These are phyloP conservation scores for Triops longicaudatus DNA, from an alignment of 1,140 invertebrate genomes.

Conservation along the genomic window DNA sequence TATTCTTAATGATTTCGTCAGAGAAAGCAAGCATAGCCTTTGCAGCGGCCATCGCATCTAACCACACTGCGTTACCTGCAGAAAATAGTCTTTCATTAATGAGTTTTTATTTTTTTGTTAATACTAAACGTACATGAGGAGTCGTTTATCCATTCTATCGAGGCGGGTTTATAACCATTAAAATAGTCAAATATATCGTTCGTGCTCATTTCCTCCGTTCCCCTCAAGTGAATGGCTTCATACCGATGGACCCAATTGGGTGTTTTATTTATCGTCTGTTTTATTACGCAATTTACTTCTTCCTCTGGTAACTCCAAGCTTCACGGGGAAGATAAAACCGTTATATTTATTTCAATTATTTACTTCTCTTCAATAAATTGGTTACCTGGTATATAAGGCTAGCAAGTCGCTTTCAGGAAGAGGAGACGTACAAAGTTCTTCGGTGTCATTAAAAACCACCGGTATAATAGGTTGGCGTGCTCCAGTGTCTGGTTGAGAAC, in stretches of 20 bases:
- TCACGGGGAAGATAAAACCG: constrained; percentile 30
- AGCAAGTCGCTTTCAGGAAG: constrained; percentile 30
- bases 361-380: neutral
- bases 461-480: constrained; percentile 24
- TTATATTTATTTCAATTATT: constrained; percentile 31
- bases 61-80: constrained; percentile 66
- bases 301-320: constrained; percentile 54
- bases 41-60: constrained; percentile 58
- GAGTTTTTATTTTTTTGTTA: constrained; percentile 17
- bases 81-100: constrained; percentile 29
- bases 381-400: constrained; percentile 31
- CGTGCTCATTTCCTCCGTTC: constrained; percentile 62
- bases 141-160: constrained; percentile 73
- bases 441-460: constrained; percentile 28
- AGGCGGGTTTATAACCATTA: constrained; percentile 57
- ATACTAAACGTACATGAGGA: constrained; percentile 51
- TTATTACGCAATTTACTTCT: constrained; percentile 41
- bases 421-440: constrained; percentile 28
- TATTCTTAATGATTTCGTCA: constrained; percentile 1
- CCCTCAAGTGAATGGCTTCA: constrained; percentile 63
- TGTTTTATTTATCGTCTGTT: constrained; percentile 43
- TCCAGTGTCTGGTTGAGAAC: constrained; percentile 19
- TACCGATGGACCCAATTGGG: constrained; percentile 41
- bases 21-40: constrained; percentile 51
- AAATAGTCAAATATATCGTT: constrained; percentile 72